Percentiles rank a stretch among this genome's conserved stretches.
phyloP scores from a whole-genome alignment of 2,888 invertebrate genomes.

The Athripsodes cinereus region DNA sequence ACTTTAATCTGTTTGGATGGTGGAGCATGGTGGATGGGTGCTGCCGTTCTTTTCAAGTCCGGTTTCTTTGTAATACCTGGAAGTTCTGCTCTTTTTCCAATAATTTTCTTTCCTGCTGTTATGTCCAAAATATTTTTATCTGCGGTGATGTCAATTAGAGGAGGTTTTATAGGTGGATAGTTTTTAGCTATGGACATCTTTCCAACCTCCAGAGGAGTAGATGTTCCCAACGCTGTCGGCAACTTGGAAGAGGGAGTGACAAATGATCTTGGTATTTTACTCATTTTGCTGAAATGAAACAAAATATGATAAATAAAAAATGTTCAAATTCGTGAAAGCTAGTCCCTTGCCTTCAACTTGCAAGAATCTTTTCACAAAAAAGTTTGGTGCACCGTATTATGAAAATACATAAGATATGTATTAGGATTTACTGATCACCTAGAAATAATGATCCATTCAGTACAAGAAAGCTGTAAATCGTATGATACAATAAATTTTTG shows the following conservation, averaged over 20 bases:
- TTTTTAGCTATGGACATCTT: conserved; percentile 10
- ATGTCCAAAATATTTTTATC: conserved; percentile 1
- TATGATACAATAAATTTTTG: too few relatives aligned
- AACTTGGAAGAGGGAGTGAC: conserved; percentile 18
- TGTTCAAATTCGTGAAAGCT: too few relatives aligned
- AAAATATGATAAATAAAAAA: too few relatives aligned
- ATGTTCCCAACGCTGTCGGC: conserved; percentile 4
- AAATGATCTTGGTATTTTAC: conserved; percentile 24
- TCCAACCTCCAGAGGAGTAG: conserved; percentile 3
- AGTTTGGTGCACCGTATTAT: too few relatives aligned
- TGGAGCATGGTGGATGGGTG: conserved; percentile 3
- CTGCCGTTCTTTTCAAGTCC: conserved; percentile 18
- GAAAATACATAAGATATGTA: too few relatives aligned
- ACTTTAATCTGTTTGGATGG: conserved; percentile 33
- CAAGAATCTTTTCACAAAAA: too few relatives aligned
- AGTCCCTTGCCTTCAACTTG: too few relatives aligned
- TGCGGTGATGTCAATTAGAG: conserved; percentile 11
- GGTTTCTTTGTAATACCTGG: neutral
- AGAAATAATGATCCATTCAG: too few relatives aligned
- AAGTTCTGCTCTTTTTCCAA: neutral
- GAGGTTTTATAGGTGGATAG: conserved; percentile 3
- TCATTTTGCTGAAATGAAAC: conserved; percentile 17
- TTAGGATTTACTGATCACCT: too few relatives aligned
- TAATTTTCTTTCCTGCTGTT: neutral
- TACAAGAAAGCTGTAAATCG: too few relatives aligned